Evolutionary conservation across 2,888 invertebrate genomes (phyloP).

Genomic region (Drosophila atripex): DNA sequence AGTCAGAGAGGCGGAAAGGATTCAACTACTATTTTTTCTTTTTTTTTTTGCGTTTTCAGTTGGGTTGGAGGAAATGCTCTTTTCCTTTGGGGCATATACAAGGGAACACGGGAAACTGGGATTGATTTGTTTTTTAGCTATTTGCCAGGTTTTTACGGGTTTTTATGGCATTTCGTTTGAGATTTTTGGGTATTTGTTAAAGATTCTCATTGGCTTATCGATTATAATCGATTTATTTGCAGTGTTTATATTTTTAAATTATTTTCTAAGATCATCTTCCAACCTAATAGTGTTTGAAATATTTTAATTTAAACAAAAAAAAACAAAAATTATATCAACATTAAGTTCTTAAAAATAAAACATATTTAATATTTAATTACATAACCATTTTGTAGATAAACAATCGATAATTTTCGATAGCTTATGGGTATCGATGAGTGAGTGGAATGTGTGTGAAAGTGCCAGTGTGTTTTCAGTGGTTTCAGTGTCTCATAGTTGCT

Average conservation of each 20-base stretch:
- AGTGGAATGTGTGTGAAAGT: conserved; percentile 1
- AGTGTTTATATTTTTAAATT: neutral
- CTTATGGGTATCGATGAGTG: neutral
- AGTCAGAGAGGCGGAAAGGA: neutral
- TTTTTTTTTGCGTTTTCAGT: neutral
- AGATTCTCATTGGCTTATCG: neutral
- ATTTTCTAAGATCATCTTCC: too few species aligned
- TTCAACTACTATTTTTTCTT: neutral
- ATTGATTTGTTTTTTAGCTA: conserved; percentile 1
- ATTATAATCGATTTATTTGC: neutral
- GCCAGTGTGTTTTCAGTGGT: conserved; percentile 15
- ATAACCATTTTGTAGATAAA: neutral
- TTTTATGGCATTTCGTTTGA: neutral
- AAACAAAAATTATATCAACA: neutral
- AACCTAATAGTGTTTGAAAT: too few species aligned
- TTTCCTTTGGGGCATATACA: neutral
- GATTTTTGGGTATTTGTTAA: neutral
- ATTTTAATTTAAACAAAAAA: neutral
- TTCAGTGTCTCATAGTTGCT: conserved; percentile 1
- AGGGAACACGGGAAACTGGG: neutral
- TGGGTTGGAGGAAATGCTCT: neutral
- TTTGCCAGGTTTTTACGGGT: neutral
- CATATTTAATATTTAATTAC: too few species aligned
- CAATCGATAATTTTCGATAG: neutral
- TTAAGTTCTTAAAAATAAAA: neutral